Percentiles rank a stretch among this genome's conserved stretches.
Conservation (phyloP, 1,140 invertebrate genomes). For the Caenorhabditis latens region DNA sequence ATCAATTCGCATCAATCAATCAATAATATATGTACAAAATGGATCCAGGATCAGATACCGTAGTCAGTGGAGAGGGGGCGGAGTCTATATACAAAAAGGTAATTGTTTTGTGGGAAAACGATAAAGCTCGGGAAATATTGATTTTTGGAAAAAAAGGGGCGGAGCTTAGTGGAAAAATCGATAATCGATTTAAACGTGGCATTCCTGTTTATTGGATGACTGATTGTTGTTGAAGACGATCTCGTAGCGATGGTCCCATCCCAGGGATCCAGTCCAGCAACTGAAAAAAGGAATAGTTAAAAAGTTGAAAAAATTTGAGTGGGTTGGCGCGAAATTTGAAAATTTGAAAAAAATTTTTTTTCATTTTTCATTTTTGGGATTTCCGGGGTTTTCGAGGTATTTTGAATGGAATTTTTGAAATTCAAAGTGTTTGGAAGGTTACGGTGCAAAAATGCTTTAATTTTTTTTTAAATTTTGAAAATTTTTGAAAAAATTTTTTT, state of each 20-base stretch:
- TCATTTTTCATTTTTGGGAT: too few species aligned
- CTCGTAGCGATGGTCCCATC: slow-evolving; percentile 48
- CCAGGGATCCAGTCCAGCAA: slow-evolving; percentile 26
- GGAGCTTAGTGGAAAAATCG: neutral
- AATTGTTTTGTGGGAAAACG: neutral
- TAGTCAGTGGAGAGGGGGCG: neutral
- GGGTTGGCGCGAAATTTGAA: too few species aligned
- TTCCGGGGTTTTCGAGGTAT: too few species aligned
- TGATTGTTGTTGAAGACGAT: slow-evolving; percentile 24
- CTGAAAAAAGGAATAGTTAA: neutral
- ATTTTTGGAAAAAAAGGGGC: neutral
- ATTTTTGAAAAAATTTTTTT: too few species aligned
- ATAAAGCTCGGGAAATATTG: neutral
- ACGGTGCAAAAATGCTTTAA: too few species aligned
- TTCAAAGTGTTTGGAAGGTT: too few species aligned
- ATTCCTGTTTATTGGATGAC: slow-evolving; percentile 1
- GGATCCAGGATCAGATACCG: too few species aligned
- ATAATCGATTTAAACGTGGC: neutral
- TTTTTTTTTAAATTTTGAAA: too few species aligned
- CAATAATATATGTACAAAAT: too few species aligned
- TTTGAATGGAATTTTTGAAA: too few species aligned
- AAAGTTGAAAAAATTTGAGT: neutral
- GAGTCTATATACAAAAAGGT: slow-evolving; percentile 3
- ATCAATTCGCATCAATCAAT: too few species aligned
- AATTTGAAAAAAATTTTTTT: too few species aligned